phyloP scores from a whole-genome alignment of 2,797 vertebrate genomes.

The Babyrousa celebensis region DNA sequence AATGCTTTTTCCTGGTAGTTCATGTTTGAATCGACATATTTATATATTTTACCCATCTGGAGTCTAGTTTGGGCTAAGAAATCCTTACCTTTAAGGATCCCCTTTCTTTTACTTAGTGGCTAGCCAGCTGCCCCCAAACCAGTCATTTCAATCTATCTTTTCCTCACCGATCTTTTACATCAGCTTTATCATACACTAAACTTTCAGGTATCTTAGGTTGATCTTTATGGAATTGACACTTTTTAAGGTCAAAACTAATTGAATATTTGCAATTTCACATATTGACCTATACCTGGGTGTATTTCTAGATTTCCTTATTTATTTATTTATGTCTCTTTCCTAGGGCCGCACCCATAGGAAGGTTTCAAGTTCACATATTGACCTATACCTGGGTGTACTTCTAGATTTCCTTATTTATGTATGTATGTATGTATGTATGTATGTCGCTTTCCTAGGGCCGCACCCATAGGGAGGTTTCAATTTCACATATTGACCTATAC shows the following conservation, averaged over 20 bases:
- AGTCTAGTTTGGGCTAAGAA: neutral
- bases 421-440: too few species aligned
- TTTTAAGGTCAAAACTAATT: neutral
- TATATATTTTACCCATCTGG: neutral
- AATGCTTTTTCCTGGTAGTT: slow-evolving; percentile 25
- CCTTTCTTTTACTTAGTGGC: neutral
- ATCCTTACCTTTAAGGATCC: neutral
- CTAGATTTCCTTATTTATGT: neutral
- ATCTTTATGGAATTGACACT: neutral
- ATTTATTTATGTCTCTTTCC: too few species aligned
- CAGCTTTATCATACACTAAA: neutral
- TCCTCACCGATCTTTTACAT: neutral
- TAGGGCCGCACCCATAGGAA: too few species aligned
- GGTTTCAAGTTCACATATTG: neutral
- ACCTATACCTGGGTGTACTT: neutral
- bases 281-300: neutral
- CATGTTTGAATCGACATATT: neutral
- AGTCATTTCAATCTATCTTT: slow-evolving; percentile 31
- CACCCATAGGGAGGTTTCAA: neutral
- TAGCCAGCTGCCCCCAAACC: neutral
- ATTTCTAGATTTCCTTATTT: neutral
- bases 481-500: neutral
- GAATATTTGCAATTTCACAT: slow-evolving; percentile 17
- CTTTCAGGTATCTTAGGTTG: neutral
- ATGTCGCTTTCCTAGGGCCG: too few species aligned